Base-by-base conservation (phyloP, 2,113 vertebrate genomes). In the Synchiropus splendidus region DNA sequence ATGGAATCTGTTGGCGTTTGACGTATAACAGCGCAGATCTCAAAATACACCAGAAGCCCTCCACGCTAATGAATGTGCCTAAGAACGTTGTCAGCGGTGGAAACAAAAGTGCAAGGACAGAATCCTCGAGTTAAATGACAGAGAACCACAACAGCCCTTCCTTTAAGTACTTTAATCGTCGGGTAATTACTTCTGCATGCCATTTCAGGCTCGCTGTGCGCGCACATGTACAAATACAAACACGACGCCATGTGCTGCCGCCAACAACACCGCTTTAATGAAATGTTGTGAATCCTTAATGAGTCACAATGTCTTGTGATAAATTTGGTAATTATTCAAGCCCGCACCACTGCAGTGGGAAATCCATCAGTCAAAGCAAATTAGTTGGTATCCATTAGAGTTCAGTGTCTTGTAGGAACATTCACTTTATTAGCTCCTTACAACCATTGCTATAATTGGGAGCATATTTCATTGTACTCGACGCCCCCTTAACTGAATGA, bases 361-460 rank as follows among this genome's bases (percentile, higher is more conserved):
- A 91, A 93, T 89, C 89, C 90, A 96, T 97, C 89, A 89, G 89
- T 97, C 91, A 94, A 87, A 89, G 90, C 87, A 90, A 96, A 94
- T 96, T 92, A 96, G 90, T 87, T 52, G 71, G 86, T 86, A 92
- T 97, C 90, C 91, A 94, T 97, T 95, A 91, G 88, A 85, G 86
- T 87, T 85, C 88, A 80, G 85, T 85, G 85, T 91, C 89, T 90
- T 89, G 87, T 89, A 90, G 89, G 88, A 87, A 88, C 85, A 85
- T 89, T 88, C 87, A 86, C 86, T 95, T 93, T 96, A 94, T 94
- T 95, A 94, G 91, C 80, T 88, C 85, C 88, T 92, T 92, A 92
- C 90, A 92, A 87, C 91, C 91, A 91, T 91, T 86, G 88, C 90
- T 85, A 88, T 98, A 98, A 97, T 97, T 95, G 90, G 89, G 86